Evolutionary conservation across 2,797 vertebrate species (phyloP).

Genomic region (Falco rusticolus): DNA sequence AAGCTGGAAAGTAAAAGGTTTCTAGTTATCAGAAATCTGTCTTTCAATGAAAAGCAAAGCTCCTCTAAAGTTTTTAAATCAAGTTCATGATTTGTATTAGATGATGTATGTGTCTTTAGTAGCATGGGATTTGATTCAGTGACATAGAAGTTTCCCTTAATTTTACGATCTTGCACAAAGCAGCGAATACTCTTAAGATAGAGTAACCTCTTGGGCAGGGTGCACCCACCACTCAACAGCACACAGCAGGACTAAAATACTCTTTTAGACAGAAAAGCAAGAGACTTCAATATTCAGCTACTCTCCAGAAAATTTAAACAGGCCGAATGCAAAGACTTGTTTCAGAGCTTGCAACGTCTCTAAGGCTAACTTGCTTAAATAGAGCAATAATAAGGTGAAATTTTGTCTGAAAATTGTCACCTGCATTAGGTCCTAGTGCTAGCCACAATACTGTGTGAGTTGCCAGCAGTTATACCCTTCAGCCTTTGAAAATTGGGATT

Average conservation of each 20-base stretch:
- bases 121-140: not conserved
- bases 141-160: not conserved
- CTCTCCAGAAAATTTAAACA: not conserved
- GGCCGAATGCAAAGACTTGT: not conserved
- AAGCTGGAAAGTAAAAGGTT: constrained; percentile 23
- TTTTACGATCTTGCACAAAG: not conserved
- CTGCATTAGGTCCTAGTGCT: not conserved
- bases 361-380: not conserved
- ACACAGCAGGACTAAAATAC: not conserved
- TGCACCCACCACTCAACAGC: not conserved
- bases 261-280: not conserved
- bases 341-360: not conserved
- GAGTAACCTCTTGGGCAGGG: not conserved
- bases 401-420: not conserved
- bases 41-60: constrained; percentile 9
- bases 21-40: constrained; percentile 43
- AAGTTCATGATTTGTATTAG: not conserved
- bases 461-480: not conserved
- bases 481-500: not conserved
- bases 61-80: not conserved
- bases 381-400: not conserved
- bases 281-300: not conserved
- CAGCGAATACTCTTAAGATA: not conserved
- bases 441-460: not conserved
- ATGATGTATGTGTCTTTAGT: not conserved